Evolutionary conservation across 2,113 vertebrate species (phyloP).

Genomic region (Phyllostomus discolor): DNA sequence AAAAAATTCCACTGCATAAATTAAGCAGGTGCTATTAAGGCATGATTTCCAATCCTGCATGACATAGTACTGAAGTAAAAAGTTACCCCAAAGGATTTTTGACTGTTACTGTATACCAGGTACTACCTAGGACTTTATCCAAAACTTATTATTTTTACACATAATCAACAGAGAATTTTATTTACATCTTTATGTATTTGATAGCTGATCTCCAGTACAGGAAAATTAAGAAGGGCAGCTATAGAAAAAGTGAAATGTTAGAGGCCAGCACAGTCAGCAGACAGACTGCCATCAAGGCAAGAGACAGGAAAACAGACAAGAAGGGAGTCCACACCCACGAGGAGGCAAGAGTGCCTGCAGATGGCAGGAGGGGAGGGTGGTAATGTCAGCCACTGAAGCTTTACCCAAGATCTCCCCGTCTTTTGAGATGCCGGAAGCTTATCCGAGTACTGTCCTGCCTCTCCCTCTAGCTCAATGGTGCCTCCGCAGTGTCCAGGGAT

Average conservation of each 20-base stretch:
- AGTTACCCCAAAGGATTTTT: not conserved
- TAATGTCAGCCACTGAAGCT: not conserved
- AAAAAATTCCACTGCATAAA: not conserved
- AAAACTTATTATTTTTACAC: not conserved
- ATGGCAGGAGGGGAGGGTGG: not conserved
- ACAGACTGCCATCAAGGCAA: not conserved
- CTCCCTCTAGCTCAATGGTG: not conserved
- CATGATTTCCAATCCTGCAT: not conserved
- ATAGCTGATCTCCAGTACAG: not conserved
- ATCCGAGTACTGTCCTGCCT: not conserved
- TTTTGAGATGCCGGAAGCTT: not conserved
- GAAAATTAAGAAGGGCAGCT: not conserved
- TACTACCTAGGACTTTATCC: not conserved
- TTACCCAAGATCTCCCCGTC: not conserved
- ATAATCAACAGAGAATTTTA: not conserved
- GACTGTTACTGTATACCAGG: not conserved
- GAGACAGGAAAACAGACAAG: not conserved
- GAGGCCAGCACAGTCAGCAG: not conserved
- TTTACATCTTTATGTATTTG: too few species aligned
- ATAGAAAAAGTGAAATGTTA: not conserved
- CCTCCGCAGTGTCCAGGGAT: not conserved
- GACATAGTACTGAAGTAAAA: not conserved
- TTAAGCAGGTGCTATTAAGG: not conserved
- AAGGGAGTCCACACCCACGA: not conserved
- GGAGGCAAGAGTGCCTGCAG: not conserved